Evolutionary conservation across 2,888 invertebrate genomes (phyloP).

Genomic region (Ceratothoa steindachneri): DNA sequence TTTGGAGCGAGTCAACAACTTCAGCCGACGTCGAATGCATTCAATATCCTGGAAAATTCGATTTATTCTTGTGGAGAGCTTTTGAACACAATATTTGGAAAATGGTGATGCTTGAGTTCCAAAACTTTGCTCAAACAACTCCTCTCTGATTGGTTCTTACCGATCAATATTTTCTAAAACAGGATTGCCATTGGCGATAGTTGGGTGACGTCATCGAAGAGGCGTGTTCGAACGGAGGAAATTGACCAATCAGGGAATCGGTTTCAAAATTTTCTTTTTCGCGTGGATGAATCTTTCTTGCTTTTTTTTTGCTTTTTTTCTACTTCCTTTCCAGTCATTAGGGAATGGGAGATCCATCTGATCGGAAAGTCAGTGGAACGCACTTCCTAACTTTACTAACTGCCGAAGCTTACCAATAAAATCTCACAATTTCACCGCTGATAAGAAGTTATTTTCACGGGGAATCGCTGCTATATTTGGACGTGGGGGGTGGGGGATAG

Average conservation of each 20-base stretch:
- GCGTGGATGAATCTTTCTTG: background rate
- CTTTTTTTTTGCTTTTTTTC: background rate
- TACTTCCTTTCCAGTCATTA: background rate
- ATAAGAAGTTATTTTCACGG: too few relatives aligned
- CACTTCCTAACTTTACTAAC: conserved; percentile 9
- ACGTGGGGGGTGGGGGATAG: too few relatives aligned
- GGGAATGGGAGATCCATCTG: background rate
- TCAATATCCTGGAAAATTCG: conserved; percentile 10
- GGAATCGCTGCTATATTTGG: too few relatives aligned
- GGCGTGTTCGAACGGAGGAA: background rate
- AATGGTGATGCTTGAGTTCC: background rate
- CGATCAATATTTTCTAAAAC: conserved; percentile 8
- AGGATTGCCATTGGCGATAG: background rate
- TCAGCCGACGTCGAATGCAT: background rate
- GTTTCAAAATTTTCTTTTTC: conserved; percentile 1
- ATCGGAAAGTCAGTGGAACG: background rate
- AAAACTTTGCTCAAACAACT: conserved; percentile 6
- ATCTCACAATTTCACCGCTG: background rate
- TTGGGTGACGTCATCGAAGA: background rate
- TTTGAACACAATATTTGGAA: background rate
- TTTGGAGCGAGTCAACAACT: conserved; percentile 5
- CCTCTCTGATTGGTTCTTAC: conserved; percentile 8
- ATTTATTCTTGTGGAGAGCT: conserved; percentile 4
- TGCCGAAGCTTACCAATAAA: background rate
- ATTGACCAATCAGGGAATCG: conserved; percentile 1